phyloP scores from a whole-genome alignment of 2,888 invertebrate genomes.

The Cepaea hortensis region DNA sequence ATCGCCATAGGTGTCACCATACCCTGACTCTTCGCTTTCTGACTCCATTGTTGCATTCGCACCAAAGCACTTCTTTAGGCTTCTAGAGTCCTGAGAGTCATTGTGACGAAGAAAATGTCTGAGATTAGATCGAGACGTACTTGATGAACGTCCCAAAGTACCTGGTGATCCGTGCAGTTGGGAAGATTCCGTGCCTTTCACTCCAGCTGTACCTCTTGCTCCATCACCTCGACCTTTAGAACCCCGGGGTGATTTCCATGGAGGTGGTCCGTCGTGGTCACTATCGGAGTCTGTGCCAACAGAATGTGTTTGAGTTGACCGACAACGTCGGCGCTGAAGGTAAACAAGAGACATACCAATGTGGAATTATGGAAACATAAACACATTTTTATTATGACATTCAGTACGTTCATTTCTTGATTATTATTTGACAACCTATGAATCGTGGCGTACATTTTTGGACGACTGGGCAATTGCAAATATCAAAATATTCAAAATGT shows the following conservation, averaged over 20 bases:
- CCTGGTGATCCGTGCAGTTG: constrained; percentile 43
- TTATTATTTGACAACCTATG: background rate
- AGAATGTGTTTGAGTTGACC: constrained; percentile 68
- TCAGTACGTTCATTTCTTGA: background rate
- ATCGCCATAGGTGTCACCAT: constrained; percentile 70
- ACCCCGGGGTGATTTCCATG: constrained; percentile 49
- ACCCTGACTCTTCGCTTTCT: constrained; percentile 72
- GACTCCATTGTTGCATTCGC: constrained; percentile 65
- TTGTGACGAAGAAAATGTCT: constrained; percentile 45
- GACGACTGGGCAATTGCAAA: background rate
- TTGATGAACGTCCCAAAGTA: constrained; percentile 39
- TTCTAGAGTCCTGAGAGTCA: constrained; percentile 47
- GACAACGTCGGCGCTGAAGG: constrained; percentile 59
- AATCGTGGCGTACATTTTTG: background rate
- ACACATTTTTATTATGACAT: background rate
- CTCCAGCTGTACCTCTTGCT: constrained; percentile 34
- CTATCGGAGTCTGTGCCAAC: constrained; percentile 55
- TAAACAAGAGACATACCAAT: constrained; percentile 37
- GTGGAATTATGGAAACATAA: background rate
- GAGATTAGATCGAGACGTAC: constrained; percentile 47
- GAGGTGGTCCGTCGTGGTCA: constrained; percentile 55
- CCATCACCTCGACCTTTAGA: constrained; percentile 30
- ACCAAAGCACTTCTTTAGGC: constrained; percentile 58
- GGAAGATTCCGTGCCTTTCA: background rate
- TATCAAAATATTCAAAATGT: background rate